Conservation (phyloP, 2,113 vertebrate genomes). For the Ahaetulla prasina region DNA sequence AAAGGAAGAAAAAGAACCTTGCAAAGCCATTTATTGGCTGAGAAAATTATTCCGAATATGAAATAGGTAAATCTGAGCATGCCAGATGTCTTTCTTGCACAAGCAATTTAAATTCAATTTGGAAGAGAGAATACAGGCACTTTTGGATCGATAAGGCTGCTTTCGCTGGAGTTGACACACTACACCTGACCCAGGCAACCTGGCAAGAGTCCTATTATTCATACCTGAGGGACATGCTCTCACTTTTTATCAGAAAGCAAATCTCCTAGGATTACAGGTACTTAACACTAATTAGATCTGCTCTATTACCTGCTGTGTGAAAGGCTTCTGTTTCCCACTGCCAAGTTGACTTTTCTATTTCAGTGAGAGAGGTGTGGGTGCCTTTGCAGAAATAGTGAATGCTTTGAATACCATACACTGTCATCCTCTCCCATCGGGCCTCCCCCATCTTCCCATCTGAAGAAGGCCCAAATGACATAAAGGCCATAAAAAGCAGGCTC, state of each 20-base stretch:
- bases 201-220: conserved; percentile 73
- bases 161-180: conserved; percentile 79
- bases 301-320: conserved; percentile 83
- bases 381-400: conserved; percentile 67
- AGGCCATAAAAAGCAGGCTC: conserved; percentile 50
- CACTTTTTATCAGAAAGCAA: conserved; percentile 78
- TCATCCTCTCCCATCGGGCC: background rate
- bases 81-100: conserved; percentile 63
- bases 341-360: conserved; percentile 60
- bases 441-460: background rate
- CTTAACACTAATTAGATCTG: conserved; percentile 91
- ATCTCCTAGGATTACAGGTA: conserved; percentile 94
- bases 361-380: conserved; percentile 68
- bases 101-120: conserved; percentile 77
- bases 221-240: conserved; percentile 80
- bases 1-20: conserved; percentile 2
- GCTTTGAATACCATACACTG: conserved; percentile 26
- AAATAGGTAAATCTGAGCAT: conserved; percentile 71
- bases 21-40: conserved; percentile 30
- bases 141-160: conserved; percentile 81
- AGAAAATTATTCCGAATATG: conserved; percentile 56
- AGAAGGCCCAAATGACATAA: conserved; percentile 22
- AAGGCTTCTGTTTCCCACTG: conserved; percentile 70
- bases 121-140: conserved; percentile 64
- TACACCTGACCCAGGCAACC: conserved; percentile 80